Evolutionary conservation across 2,797 vertebrate genomes (phyloP).

Genomic region (Hybognathus amarus): DNA sequence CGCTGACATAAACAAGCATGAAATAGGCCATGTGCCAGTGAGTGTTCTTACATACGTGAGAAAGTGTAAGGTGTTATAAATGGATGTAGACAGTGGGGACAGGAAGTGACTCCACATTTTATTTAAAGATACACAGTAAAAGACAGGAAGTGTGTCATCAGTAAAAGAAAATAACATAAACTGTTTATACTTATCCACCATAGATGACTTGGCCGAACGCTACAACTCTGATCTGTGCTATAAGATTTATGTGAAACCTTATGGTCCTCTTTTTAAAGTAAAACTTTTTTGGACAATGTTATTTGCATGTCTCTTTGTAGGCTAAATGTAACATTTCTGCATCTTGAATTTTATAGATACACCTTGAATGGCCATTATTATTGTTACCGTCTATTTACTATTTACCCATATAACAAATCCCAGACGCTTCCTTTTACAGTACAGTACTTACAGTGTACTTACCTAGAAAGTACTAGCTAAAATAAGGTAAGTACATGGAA

Average conservation of each 20-base stretch:
- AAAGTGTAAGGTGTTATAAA: slow-evolving; percentile 65
- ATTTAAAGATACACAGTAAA: slow-evolving; percentile 84
- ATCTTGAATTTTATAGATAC: background rate
- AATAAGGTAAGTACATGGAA: no score
- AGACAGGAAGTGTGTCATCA: slow-evolving; percentile 81
- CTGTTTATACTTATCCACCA: slow-evolving; percentile 73
- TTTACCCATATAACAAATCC: slow-evolving; percentile 5
- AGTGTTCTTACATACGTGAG: slow-evolving; percentile 18
- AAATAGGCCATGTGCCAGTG: background rate
- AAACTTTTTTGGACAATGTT: background rate
- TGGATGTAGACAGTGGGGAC: slow-evolving; percentile 75
- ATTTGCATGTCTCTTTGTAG: background rate
- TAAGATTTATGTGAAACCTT: background rate
- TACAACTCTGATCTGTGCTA: background rate
- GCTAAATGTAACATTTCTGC: background rate
- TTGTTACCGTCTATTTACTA: background rate
- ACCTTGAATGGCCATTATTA: background rate
- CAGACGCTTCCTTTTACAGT: no score
- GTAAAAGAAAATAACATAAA: slow-evolving; percentile 77
- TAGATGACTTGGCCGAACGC: slow-evolving; percentile 76
- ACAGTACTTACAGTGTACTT: no score
- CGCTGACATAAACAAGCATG: slow-evolving; percentile 1
- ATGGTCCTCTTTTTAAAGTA: background rate
- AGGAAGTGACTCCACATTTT: slow-evolving; percentile 76
- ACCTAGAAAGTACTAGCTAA: no score